Percentiles rank a stretch among this genome's conserved stretches.
Conservation (phyloP, 2,888 invertebrate genomes). For the Lasioglossum villosulum region DNA sequence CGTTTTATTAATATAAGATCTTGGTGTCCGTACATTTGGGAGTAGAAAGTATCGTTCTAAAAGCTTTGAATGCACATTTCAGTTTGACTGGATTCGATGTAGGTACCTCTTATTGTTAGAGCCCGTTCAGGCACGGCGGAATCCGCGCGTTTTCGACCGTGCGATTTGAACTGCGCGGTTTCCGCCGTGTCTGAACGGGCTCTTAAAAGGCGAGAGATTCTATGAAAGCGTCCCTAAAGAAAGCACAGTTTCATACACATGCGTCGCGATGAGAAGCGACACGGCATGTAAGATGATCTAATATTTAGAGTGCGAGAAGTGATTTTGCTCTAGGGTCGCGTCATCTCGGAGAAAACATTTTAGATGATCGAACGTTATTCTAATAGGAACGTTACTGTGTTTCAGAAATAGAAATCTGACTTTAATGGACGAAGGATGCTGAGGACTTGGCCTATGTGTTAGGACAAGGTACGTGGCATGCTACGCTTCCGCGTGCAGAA, state of each 20-base stretch:
- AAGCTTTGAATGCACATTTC: neutral
- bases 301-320: neutral
- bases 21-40: neutral
- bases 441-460: neutral
- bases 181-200: too few species aligned
- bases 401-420: conserved; percentile 16
- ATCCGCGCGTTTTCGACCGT: too few species aligned
- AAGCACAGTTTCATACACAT: neutral
- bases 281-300: neutral
- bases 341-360: neutral
- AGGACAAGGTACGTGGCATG: neutral
- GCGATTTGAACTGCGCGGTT: too few species aligned
- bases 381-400: conserved; percentile 11
- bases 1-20: too few species aligned
- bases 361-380: neutral
- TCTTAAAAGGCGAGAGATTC: neutral
- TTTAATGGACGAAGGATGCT: neutral
- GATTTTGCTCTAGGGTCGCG: neutral
- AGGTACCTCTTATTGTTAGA: neutral
- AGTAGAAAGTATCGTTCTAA: neutral
- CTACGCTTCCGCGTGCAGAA: neutral
- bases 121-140: too few species aligned
- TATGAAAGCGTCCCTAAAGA: neutral
- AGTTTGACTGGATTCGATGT: neutral
- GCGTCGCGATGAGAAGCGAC: neutral